These are phyloP conservation scores for Antitype chi DNA, from an alignment of 2,888 invertebrate species.

Conservation along the genomic window DNA sequence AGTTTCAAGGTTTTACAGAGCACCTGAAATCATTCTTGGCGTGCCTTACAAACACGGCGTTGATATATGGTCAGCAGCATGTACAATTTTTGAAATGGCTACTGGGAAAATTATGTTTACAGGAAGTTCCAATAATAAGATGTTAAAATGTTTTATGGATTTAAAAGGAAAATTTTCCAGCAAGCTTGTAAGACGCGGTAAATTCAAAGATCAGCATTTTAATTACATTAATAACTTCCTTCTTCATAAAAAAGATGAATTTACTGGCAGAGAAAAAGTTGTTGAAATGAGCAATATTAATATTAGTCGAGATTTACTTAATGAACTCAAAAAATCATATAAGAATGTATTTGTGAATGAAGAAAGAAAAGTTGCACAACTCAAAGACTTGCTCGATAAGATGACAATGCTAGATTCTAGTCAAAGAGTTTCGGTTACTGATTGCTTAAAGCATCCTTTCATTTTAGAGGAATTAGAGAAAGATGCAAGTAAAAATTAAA, in stretches of 20 bases:
- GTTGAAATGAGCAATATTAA: constrained; percentile 97
- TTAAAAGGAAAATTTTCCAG: constrained; percentile 99
- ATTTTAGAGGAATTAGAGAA: constrained; percentile 89
- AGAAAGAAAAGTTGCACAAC: constrained; percentile 96
- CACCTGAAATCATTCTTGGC: constrained; percentile 99
- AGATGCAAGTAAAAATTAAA: constrained; percentile 64
- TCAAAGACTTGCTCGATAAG: constrained; percentile 97
- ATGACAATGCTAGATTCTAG: constrained; percentile 97
- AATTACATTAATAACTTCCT: constrained; percentile 98
- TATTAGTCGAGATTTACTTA: constrained; percentile 95
- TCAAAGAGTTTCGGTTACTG: constrained; percentile 96
- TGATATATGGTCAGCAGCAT: constrained; percentile 99
- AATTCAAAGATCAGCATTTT: constrained; percentile 99
- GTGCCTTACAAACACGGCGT: constrained; percentile 98
- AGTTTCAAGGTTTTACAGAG: constrained; percentile 99
- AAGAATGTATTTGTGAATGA: constrained; percentile 96
- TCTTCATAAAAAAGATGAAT: constrained; percentile 98
- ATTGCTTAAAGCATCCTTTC: constrained; percentile 97
- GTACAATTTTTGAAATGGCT: constrained; percentile 99
- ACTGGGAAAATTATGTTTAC: constrained; percentile 99
- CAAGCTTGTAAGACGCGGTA: constrained; percentile 97
- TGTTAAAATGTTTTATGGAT: constrained; percentile 99
- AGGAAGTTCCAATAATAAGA: constrained; percentile 99
- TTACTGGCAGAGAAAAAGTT: constrained; percentile 98
- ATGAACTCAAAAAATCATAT: constrained; percentile 95